A percentile compares a stretch with the other conserved stretches of the same genome.
Evolutionary conservation across 2,797 vertebrate species (phyloP).

Genomic region (Oreochromis grahami): DNA sequence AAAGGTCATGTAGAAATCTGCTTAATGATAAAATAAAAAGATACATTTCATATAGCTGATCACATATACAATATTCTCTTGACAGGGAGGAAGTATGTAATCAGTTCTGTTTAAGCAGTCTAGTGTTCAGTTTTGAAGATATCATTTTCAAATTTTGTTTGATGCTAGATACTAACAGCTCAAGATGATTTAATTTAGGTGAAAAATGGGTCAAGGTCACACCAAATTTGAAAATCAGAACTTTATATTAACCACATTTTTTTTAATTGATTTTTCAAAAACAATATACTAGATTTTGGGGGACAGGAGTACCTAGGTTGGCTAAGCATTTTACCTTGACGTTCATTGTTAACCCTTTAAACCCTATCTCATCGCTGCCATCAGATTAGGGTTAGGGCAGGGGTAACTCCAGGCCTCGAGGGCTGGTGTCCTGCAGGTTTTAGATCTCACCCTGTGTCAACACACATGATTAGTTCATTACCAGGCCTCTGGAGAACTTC

Average conservation of each 20-base stretch:
- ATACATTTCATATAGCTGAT: too few species aligned
- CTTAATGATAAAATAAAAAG: too few species aligned
- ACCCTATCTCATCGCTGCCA: neutral
- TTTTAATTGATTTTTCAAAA: fast-evolving
- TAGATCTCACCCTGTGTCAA: too few species aligned
- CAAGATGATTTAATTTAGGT: neutral
- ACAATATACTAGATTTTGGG: too few species aligned
- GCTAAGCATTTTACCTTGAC: neutral
- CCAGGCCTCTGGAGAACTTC: fast-evolving
- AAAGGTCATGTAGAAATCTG: too few species aligned
- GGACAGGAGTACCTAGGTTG: too few species aligned
- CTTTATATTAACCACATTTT: neutral
- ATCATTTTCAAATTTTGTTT: neutral
- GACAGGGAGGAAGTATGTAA: neutral
- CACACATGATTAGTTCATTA: too few species aligned
- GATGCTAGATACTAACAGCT: neutral
- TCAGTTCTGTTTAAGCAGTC: neutral
- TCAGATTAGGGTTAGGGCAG: neutral
- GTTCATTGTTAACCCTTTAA: neutral
- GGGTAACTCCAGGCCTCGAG: neutral
- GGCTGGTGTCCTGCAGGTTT: neutral
- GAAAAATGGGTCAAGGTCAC: neutral
- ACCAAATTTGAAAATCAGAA: neutral
- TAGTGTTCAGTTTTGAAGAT: neutral
- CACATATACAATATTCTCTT: too few species aligned